phyloP scores from a whole-genome alignment of 37 sponge, comb jelly and placozoan species.

The Mnemiopsis leidyi region DNA sequence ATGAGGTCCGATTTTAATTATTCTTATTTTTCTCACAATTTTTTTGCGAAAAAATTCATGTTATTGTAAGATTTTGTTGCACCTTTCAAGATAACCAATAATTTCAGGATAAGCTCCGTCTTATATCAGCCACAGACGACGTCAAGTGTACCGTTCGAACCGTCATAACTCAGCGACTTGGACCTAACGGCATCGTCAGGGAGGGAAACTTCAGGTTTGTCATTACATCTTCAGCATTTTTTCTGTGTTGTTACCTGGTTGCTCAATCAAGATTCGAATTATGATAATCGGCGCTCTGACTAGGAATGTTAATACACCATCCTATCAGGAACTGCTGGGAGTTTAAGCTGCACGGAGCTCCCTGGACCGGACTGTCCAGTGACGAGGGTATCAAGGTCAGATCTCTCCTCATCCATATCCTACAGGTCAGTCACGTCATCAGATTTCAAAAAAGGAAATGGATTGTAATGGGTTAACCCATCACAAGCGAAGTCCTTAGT shows the following conservation, averaged over 20 bases:
- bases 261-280: too few relatives aligned
- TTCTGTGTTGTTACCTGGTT: too few relatives aligned
- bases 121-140: conserved; percentile 39
- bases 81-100: too few relatives aligned
- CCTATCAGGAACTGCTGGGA: conserved; percentile 61
- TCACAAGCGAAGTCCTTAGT: too few relatives aligned
- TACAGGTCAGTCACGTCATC: background rate
- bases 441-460: background rate
- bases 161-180: conserved; percentile 53
- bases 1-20: conserved; percentile 8
- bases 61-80: too few relatives aligned
- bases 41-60: too few relatives aligned
- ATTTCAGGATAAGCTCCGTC: conserved; percentile 38
- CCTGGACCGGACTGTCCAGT: conserved; percentile 56
- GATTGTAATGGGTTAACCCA: too few relatives aligned
- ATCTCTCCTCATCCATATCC: conserved; percentile 47
- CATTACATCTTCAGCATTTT: too few relatives aligned
- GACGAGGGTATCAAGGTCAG: conserved; percentile 65
- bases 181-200: conserved; percentile 47
- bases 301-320: too few relatives aligned
- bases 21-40: too few relatives aligned
- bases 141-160: conserved; percentile 47
- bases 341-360: conserved; percentile 59
- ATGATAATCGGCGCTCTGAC: too few relatives aligned
- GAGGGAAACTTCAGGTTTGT: conserved; percentile 60